Percentiles rank a stretch among this genome's conserved stretches.
These are phyloP conservation scores for Steinernema hermaphroditum DNA, from an alignment of 2,888 invertebrate species.

Conservation along the genomic window DNA sequence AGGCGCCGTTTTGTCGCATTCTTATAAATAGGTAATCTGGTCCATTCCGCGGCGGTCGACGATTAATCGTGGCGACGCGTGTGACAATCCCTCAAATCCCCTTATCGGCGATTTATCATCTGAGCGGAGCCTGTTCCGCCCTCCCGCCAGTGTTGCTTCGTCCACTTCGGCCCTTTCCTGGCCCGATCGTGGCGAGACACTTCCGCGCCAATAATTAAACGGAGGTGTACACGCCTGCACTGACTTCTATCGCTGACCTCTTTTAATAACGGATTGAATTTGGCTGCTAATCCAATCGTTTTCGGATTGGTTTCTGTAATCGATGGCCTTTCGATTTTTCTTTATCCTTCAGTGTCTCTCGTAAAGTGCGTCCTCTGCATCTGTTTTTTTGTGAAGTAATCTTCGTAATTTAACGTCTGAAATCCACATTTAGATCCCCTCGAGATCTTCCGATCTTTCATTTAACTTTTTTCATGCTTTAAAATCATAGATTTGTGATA, in stretches of 20 bases:
- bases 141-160: not conserved
- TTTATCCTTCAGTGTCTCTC: too few species aligned
- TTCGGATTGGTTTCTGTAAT: too few species aligned
- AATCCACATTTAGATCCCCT: too few species aligned
- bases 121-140: not conserved
- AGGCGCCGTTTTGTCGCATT: not conserved
- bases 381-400: too few species aligned
- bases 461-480: too few species aligned
- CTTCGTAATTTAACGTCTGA: too few species aligned
- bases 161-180: not conserved
- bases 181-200: not conserved
- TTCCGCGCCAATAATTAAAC: not conserved
- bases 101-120: constrained; percentile 23
- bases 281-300: too few species aligned
- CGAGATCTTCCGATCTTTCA: too few species aligned
- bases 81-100: constrained; percentile 22
- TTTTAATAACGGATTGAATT: not conserved
- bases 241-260: not conserved
- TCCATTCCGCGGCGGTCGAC: not conserved
- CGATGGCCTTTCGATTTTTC: too few species aligned
- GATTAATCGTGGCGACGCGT: not conserved
- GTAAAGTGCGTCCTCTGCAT: too few species aligned
- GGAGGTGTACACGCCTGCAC: not conserved
- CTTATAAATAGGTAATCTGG: constrained; percentile 24
- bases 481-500: too few species aligned